These are phyloP conservation scores for Troides aeacus DNA, from an alignment of 2,888 invertebrate species.

Conservation along the genomic window DNA sequence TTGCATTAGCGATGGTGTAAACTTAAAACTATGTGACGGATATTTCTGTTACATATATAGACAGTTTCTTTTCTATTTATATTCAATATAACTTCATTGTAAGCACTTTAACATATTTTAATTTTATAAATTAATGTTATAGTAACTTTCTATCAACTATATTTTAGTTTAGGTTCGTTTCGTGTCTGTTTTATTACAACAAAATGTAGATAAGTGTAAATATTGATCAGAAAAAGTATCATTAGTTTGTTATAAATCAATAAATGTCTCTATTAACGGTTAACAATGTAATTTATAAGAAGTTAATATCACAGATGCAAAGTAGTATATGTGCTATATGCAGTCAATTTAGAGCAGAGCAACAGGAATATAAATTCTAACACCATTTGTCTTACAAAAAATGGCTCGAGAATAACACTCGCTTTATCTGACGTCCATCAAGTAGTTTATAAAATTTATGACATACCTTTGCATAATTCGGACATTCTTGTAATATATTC, in stretches of 20 bases:
- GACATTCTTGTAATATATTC: slow-evolving; percentile 1
- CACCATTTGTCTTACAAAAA: background rate
- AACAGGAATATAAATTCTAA: background rate
- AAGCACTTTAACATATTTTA: background rate
- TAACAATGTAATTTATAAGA: background rate
- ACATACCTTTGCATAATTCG: slow-evolving; percentile 20
- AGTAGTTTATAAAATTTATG: slow-evolving; percentile 16
- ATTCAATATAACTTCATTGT: background rate
- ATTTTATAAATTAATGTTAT: too few relatives aligned
- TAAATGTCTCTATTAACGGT: background rate
- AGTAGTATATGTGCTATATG: too few relatives aligned
- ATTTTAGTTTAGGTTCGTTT: too few relatives aligned
- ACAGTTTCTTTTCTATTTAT: slow-evolving; percentile 12
- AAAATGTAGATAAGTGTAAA: too few relatives aligned
- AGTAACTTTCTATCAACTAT: too few relatives aligned
- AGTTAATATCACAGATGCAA: background rate
- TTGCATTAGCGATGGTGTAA: background rate
- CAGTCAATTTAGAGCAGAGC: background rate
- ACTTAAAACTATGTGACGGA: slow-evolving; percentile 9
- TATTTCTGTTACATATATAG: slow-evolving; percentile 2
- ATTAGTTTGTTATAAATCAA: background rate
- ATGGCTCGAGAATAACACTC: background rate
- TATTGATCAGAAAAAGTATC: too few relatives aligned
- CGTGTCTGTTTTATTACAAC: too few relatives aligned
- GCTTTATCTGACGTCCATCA: slow-evolving; percentile 4